Conservation (phyloP, 64 coral and sea anemone genomes). For the Platygyra sinensis region DNA sequence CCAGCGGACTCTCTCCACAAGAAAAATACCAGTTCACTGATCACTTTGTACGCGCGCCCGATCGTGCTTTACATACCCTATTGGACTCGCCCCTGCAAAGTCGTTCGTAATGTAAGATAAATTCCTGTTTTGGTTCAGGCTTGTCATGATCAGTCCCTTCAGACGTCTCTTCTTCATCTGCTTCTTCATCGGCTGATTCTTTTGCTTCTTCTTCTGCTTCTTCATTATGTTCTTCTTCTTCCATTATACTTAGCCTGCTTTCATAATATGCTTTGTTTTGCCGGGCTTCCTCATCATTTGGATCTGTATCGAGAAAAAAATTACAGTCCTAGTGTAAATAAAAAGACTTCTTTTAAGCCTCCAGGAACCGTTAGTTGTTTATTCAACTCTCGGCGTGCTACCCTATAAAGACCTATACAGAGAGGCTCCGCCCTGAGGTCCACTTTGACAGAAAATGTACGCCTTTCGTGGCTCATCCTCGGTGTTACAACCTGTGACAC, state of each 20-base stretch:
- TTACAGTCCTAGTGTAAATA: not conserved
- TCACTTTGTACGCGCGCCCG: too few species aligned
- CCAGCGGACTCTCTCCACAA: not conserved
- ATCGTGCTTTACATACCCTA: too few species aligned
- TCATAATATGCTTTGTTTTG: constrained; percentile 22
- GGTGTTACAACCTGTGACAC: too few species aligned
- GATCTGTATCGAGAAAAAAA: not conserved
- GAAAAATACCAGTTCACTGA: too few species aligned
- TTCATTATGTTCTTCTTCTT: not conserved
- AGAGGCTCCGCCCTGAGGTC: too few species aligned
- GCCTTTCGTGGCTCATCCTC: too few species aligned
- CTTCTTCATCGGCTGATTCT: too few species aligned
- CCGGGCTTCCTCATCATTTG: not conserved
- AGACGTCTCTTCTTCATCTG: not conserved
- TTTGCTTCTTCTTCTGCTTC: not conserved
- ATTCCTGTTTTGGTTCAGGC: constrained; percentile 29
- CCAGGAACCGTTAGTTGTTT: too few species aligned
- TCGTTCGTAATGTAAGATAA: constrained; percentile 41
- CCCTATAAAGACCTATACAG: too few species aligned
- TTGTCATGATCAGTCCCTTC: constrained; percentile 22
- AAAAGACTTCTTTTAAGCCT: not conserved
- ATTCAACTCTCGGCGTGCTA: too few species aligned
- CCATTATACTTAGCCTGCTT: not conserved
- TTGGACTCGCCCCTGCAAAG: too few species aligned
- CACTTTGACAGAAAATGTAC: too few species aligned